A percentile compares a stretch with the other conserved stretches of the same genome.
Conservation (phyloP, 2,113 vertebrate genomes). For the Nerophis lumbriciformis region DNA sequence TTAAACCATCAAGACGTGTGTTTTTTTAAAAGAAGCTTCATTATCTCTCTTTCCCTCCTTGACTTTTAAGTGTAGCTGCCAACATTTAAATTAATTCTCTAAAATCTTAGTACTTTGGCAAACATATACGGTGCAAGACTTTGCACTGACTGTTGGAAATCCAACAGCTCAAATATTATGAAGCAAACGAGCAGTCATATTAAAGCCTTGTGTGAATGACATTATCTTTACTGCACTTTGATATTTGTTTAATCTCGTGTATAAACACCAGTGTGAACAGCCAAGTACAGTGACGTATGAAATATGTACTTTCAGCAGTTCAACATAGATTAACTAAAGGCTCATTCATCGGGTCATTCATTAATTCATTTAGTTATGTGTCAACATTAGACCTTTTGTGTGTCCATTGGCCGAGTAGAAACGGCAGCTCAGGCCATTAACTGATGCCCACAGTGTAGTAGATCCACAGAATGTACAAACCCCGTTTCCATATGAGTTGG, state of each 20-base stretch:
- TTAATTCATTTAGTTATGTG: neutral
- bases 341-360: slow-evolving; percentile 3
- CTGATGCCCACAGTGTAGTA: slow-evolving; percentile 13
- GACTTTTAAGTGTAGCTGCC: slow-evolving; percentile 1
- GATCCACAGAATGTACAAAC: slow-evolving; percentile 33
- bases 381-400: neutral
- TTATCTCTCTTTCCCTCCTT: slow-evolving; percentile 3
- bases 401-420: slow-evolving; percentile 16
- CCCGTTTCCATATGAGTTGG: too few species aligned
- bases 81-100: neutral
- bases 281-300: neutral
- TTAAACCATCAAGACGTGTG: neutral
- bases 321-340: neutral
- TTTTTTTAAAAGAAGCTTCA: neutral
- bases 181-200: slow-evolving; percentile 1
- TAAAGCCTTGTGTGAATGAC: neutral
- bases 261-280: neutral
- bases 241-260: neutral
- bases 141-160: neutral
- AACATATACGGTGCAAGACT: neutral
- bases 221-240: neutral
- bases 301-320: too few species aligned
- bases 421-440: slow-evolving; percentile 25
- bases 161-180: neutral
- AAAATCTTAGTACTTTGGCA: slow-evolving; percentile 5